phyloP scores from a whole-genome alignment of 92 coral and sea anemone species.

The Parazoanthus darwini region DNA sequence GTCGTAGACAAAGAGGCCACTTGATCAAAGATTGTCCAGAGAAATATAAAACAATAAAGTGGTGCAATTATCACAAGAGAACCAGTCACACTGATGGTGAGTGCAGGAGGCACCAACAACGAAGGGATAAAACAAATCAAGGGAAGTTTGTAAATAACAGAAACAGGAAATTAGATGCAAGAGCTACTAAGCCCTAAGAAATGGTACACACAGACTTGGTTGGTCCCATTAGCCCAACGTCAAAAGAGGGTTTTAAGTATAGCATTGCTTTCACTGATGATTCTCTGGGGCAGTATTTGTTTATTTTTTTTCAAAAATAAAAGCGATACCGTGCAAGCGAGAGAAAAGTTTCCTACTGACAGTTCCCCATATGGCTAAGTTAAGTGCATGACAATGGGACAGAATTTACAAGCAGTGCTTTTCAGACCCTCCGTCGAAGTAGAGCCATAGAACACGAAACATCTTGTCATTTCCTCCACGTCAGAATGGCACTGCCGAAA shows the following conservation, averaged over 20 bases:
- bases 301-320: constrained; percentile 18
- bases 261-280: constrained; percentile 27
- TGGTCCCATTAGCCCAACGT: constrained; percentile 28
- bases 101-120: neutral
- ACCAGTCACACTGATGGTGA: constrained; percentile 34
- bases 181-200: constrained; percentile 37
- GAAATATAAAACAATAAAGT: constrained; percentile 8
- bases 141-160: constrained; percentile 28
- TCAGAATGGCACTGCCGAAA: constrained; percentile 63
- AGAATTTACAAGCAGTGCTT: constrained; percentile 37
- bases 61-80: constrained; percentile 40
- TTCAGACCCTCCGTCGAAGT: constrained; percentile 31
- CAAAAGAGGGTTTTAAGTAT: no score
- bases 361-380: constrained; percentile 45
- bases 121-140: constrained; percentile 22
- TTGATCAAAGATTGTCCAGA: constrained; percentile 33
- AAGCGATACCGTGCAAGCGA: constrained; percentile 29
- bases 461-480: constrained; percentile 36
- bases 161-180: constrained; percentile 40
- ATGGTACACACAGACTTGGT: constrained; percentile 51
- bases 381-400: constrained; percentile 42
- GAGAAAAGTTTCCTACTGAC: constrained; percentile 38
- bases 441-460: neutral
- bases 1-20: constrained; percentile 42
- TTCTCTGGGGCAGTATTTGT: constrained; percentile 42